phyloP scores from a whole-genome alignment of 2,888 invertebrate genomes.

The Latrodectus hesperus region DNA sequence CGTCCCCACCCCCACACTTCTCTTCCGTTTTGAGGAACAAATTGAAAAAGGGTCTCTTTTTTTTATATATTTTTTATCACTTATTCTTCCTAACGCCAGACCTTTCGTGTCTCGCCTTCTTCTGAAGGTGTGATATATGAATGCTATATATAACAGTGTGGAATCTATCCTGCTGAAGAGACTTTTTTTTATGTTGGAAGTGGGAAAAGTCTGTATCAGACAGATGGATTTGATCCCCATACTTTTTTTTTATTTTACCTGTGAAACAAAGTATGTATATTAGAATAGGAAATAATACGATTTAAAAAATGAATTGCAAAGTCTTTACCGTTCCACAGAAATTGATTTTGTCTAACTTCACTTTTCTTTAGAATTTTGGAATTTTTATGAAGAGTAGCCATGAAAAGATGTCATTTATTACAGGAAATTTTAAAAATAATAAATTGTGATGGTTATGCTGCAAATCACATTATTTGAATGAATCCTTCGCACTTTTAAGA shows the following conservation, averaged over 20 bases:
- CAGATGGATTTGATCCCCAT: slow-evolving; percentile 25
- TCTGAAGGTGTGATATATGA: slow-evolving; percentile 42
- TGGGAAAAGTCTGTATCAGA: slow-evolving; percentile 18
- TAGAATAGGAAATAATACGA: not conserved
- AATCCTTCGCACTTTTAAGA: too few relatives aligned
- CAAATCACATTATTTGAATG: too few relatives aligned
- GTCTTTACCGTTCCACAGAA: not conserved
- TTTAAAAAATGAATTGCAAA: not conserved
- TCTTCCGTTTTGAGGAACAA: slow-evolving; percentile 45
- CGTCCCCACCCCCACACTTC: not conserved
- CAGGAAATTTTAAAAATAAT: too few relatives aligned
- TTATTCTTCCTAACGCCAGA: slow-evolving; percentile 3
- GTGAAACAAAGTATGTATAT: too few relatives aligned
- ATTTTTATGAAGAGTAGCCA: too few relatives aligned
- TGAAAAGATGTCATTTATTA: too few relatives aligned
- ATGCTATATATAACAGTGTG: slow-evolving; percentile 28
- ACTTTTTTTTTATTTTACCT: not conserved
- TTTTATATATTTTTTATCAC: slow-evolving; percentile 1
- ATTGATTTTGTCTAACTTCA: too few relatives aligned
- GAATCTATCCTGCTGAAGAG: not conserved
- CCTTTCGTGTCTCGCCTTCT: slow-evolving; percentile 30
- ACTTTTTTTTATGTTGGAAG: slow-evolving; percentile 29
- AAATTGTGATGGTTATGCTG: too few relatives aligned
- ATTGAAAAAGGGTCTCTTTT: slow-evolving; percentile 37
- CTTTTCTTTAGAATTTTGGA: too few relatives aligned